Base-by-base conservation (phyloP, 2,888 invertebrate species). In the Dicyrtomina minuta region DNA sequence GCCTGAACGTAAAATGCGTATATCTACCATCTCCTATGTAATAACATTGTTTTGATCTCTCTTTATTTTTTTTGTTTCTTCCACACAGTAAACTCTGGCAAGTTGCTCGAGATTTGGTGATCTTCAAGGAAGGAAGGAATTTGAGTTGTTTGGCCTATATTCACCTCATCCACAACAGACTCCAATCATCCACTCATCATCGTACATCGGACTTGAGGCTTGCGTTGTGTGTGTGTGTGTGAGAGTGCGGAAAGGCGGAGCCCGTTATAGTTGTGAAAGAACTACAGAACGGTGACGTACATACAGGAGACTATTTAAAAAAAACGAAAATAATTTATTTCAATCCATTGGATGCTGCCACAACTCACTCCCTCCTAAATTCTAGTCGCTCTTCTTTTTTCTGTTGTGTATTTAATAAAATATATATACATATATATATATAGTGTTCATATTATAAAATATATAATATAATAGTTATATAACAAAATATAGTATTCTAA, bases 391-490 rank as follows among this genome's bases (percentile, higher is more conserved):
- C 46, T 41, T n/a, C n/a, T n/a, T n/a, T n/a, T n/a, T 27, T 49
- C 49, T 62, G 64, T 64, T 64, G 64, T 64, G 64, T 41, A n/a
- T n/a, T n/a, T n/a, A n/a, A n/a, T n/a, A n/a, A n/a, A n/a, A n/a
- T n/a, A n/a, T n/a, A n/a, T n/a, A n/a, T n/a, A n/a, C n/a, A n/a
- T n/a, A n/a, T n/a, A n/a, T n/a, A n/a, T n/a, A 64, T 53, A 64
- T 64, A 64, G 64, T 64, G 64, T 64, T 64, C 64, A 64, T 61
- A n/a, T n/a, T n/a, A n/a, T n/a, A n/a, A n/a, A n/a, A n/a, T n/a
- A n/a, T n/a, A n/a, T n/a, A n/a, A n/a, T n/a, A n/a, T n/a, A n/a
- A n/a, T n/a, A n/a, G n/a, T n/a, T n/a, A n/a, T n/a, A n/a, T n/a
- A n/a, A n/a, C n/a, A n/a, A n/a, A n/a, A n/a, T n/a, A n/a, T n/a